A percentile compares a stretch with the other conserved stretches of the same genome.
Conservation (phyloP, 2,888 invertebrate species). For the Drosophila gaucha region DNA sequence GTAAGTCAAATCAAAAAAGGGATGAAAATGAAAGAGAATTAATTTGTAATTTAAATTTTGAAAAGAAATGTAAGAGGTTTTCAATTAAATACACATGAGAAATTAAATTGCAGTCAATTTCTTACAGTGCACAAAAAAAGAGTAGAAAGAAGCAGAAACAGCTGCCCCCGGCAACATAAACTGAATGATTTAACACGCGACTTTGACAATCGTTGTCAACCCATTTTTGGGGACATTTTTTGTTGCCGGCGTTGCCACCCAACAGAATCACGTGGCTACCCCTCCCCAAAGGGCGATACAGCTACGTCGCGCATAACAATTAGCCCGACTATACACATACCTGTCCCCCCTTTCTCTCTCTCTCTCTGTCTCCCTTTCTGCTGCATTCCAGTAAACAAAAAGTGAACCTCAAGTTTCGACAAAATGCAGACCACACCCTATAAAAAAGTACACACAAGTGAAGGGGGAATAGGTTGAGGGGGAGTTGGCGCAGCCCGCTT, state of each 20-base stretch:
- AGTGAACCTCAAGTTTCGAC: conserved; percentile 30
- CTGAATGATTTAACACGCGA: conserved; percentile 27
- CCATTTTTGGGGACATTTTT: conserved; percentile 22
- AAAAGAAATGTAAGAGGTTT: background rate
- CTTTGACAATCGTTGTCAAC: conserved; percentile 19
- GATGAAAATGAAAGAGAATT: background rate
- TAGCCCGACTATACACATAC: conserved; percentile 9
- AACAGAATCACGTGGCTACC: background rate
- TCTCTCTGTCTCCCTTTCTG: background rate
- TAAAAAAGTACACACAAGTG: background rate
- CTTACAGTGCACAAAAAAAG: no score
- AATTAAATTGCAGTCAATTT: no score
- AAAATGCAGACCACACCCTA: conserved; percentile 48
- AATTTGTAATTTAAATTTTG: background rate
- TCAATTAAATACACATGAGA: no score
- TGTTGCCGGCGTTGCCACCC: conserved; percentile 3
- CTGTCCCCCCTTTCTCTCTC: background rate
- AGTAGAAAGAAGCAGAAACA: background rate
- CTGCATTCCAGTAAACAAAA: conserved; percentile 27
- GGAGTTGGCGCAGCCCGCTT: conserved; percentile 1
- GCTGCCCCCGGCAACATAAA: conserved; percentile 21
- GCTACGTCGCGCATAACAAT: conserved; percentile 40
- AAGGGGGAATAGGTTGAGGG: no score
- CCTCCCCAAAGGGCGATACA: background rate
- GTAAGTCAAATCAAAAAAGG: background rate